phyloP scores from a whole-genome alignment of 2,888 invertebrate genomes.

The Unio delphinus region DNA sequence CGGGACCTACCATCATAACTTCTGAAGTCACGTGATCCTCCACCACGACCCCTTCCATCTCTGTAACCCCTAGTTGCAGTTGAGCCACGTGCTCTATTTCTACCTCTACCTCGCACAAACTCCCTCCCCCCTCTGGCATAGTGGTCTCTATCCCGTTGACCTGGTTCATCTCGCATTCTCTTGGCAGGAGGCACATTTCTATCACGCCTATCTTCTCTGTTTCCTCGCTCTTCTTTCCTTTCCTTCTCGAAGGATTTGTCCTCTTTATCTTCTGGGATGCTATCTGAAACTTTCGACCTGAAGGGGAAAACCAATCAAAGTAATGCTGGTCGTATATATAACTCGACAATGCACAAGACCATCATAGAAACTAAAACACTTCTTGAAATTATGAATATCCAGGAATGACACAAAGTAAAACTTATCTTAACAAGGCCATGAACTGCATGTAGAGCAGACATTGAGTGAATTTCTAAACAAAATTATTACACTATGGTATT shows the following conservation, averaged over 20 bases:
- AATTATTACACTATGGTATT: no score
- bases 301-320: no score
- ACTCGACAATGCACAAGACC: no score
- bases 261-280: conserved; percentile 13
- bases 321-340: no score
- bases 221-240: conserved; percentile 30
- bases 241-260: conserved; percentile 24
- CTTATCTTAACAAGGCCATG: no score
- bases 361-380: no score
- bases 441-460: no score
- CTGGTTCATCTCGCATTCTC: conserved; percentile 57
- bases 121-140: conserved; percentile 47
- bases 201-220: conserved; percentile 38
- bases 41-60: conserved; percentile 27
- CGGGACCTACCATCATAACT: conserved; percentile 24
- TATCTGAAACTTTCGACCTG: conserved; percentile 5
- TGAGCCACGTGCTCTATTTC: conserved; percentile 54
- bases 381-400: no score
- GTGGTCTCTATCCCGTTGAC: conserved; percentile 26
- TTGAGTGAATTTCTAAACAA: no score
- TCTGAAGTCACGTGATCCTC: conserved; percentile 18
- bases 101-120: conserved; percentile 57
- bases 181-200: conserved; percentile 56
- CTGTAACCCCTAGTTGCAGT: conserved; percentile 36
- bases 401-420: no score